Conservation (phyloP, 2,113 vertebrate species). For the Podarcis cretensis region DNA sequence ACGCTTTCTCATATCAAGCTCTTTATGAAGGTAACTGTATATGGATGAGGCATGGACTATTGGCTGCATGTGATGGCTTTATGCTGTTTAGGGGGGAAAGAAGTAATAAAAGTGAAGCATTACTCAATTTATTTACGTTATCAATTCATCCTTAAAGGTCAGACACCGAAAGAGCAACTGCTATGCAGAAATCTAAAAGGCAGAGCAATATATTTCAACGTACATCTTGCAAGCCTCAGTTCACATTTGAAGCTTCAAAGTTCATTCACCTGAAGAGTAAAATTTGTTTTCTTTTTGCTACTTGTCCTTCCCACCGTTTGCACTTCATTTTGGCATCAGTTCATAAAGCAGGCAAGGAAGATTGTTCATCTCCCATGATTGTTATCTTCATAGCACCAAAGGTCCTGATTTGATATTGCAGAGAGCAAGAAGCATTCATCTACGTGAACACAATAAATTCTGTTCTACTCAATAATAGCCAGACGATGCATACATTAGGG, state of each 20-base stretch:
- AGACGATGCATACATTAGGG: background rate
- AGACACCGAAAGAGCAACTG: slow-evolving; percentile 7
- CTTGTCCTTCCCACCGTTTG: background rate
- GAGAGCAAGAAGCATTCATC: background rate
- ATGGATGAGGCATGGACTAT: background rate
- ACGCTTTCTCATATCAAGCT: background rate
- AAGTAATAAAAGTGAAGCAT: background rate
- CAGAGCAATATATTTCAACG: slow-evolving; percentile 5
- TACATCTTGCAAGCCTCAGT: background rate
- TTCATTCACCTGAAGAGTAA: slow-evolving; percentile 1
- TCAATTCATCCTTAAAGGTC: slow-evolving; percentile 24
- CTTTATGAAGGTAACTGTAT: background rate
- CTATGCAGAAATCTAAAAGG: slow-evolving; percentile 10
- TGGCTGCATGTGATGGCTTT: background rate
- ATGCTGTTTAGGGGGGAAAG: background rate
- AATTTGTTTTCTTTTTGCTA: slow-evolving; percentile 31
- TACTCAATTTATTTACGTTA: background rate
- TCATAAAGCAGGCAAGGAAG: slow-evolving; percentile 15
- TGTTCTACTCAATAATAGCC: background rate
- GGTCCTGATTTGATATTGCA: background rate
- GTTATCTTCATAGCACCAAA: background rate
- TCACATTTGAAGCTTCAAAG: slow-evolving; percentile 32
- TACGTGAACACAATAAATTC: background rate
- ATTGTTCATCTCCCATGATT: background rate
- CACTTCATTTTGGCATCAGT: slow-evolving; percentile 28